Conservation (phyloP, 2,113 vertebrate species). For the Seriola rivoliana region DNA sequence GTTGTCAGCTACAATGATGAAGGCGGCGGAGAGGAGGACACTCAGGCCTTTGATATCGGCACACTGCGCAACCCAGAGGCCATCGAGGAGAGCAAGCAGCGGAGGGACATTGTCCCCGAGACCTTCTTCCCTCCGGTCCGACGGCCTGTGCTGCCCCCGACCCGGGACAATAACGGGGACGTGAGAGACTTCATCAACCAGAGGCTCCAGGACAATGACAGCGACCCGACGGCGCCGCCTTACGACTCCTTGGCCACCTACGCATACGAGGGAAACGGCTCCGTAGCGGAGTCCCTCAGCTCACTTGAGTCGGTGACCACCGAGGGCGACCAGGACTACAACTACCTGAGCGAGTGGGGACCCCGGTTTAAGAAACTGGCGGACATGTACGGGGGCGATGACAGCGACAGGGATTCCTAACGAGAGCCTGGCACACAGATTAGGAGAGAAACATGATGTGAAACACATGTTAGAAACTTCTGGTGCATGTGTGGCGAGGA, state of each 20-base stretch:
- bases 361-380: conserved; percentile 97
- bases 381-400: conserved; percentile 93
- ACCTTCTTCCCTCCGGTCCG: conserved; percentile 87
- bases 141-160: conserved; percentile 83
- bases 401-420: conserved; percentile 95
- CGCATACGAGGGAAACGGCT: conserved; percentile 95
- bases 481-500: conserved; percentile 26
- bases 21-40: conserved; percentile 97
- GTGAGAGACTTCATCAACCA: conserved; percentile 97
- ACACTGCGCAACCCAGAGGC: conserved; percentile 95
- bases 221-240: conserved; percentile 92
- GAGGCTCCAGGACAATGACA: conserved; percentile 94
- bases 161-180: conserved; percentile 90
- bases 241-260: conserved; percentile 98
- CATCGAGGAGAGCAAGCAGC: conserved; percentile 92
- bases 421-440: conserved; percentile 39
- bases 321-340: conserved; percentile 95
- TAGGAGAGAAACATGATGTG: not conserved
- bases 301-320: conserved; percentile 93
- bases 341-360: conserved; percentile 97
- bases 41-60: conserved; percentile 96
- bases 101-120: conserved; percentile 94
- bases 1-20: conserved; percentile 98
- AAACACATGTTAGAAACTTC: conserved; percentile 48
- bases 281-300: conserved; percentile 93